These are phyloP conservation scores for Phasia obesa DNA, from an alignment of 2,888 invertebrate genomes.

Conservation along the genomic window DNA sequence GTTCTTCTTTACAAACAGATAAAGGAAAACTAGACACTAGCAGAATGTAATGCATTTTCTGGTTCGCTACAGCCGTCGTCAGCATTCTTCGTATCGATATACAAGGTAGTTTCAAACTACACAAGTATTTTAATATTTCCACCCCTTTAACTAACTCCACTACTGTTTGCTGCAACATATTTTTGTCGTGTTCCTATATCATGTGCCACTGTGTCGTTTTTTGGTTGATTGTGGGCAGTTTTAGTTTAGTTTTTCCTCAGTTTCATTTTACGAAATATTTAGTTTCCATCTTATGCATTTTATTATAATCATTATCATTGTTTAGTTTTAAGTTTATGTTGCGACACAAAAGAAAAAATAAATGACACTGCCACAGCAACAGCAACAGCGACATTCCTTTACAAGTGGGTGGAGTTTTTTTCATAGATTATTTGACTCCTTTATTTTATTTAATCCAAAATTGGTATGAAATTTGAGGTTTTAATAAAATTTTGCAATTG, in stretches of 20 bases:
- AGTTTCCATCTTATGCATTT: constrained; percentile 55
- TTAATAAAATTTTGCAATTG: constrained; percentile 60
- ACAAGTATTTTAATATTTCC: no score
- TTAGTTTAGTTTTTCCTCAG: constrained; percentile 17
- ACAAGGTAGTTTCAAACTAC: no score
- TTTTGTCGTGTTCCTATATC: constrained; percentile 21
- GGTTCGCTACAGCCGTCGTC: no score
- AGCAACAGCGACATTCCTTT: constrained; percentile 42
- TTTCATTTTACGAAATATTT: constrained; percentile 39
- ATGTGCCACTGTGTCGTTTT: constrained; percentile 42
- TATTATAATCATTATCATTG: constrained; percentile 57
- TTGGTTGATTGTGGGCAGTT: constrained; percentile 52
- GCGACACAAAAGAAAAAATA: not conserved
- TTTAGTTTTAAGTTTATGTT: constrained; percentile 28
- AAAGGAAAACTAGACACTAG: no score
- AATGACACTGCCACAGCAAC: not conserved
- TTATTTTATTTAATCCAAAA: constrained; percentile 32
- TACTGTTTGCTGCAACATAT: constrained; percentile 10
- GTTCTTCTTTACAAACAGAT: no score
- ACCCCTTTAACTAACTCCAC: not conserved
- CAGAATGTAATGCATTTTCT: no score
- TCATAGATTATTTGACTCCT: constrained; percentile 49
- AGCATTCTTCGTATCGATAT: no score
- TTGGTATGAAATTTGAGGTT: constrained; percentile 40
- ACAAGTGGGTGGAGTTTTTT: constrained; percentile 64